phyloP scores from a whole-genome alignment of 2,797 vertebrate genomes.

The Philypnodon macrostomus region DNA sequence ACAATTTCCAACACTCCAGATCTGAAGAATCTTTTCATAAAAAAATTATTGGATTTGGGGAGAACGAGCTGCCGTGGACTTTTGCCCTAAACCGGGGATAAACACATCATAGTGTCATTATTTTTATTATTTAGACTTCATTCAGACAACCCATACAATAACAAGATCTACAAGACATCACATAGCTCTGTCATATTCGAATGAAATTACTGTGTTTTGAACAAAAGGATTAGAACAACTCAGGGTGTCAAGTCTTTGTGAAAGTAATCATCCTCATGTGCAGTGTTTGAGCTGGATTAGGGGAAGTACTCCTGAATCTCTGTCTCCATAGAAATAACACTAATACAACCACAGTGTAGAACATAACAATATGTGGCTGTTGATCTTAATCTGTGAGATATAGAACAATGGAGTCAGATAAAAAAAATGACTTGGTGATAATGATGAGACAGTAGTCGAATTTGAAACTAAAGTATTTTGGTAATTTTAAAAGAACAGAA shows the following conservation, averaged over 20 bases:
- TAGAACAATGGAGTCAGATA: background rate
- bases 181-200: constrained; percentile 56
- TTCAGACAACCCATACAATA: constrained; percentile 43
- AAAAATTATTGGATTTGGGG: constrained; percentile 27
- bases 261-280: constrained; percentile 67
- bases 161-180: constrained; percentile 41
- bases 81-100: constrained; percentile 25
- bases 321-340: constrained; percentile 44
- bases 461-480: too few relatives aligned
- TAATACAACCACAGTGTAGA: constrained; percentile 26
- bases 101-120: constrained; percentile 16
- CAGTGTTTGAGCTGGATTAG: constrained; percentile 68
- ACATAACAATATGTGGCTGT: background rate
- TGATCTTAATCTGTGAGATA: constrained; percentile 7
- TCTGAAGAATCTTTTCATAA: constrained; percentile 20
- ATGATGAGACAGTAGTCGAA: too few relatives aligned
- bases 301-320: constrained; percentile 57
- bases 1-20: constrained; percentile 25
- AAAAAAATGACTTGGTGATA: too few relatives aligned
- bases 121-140: constrained; percentile 18
- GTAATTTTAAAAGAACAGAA: too few relatives aligned
- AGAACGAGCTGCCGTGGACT: background rate
- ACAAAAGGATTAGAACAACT: constrained; percentile 72
- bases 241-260: constrained; percentile 73
- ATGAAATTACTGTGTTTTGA: constrained; percentile 62